phyloP scores from a whole-genome alignment of 1,140 invertebrate species.

The Hetaerina americana region DNA sequence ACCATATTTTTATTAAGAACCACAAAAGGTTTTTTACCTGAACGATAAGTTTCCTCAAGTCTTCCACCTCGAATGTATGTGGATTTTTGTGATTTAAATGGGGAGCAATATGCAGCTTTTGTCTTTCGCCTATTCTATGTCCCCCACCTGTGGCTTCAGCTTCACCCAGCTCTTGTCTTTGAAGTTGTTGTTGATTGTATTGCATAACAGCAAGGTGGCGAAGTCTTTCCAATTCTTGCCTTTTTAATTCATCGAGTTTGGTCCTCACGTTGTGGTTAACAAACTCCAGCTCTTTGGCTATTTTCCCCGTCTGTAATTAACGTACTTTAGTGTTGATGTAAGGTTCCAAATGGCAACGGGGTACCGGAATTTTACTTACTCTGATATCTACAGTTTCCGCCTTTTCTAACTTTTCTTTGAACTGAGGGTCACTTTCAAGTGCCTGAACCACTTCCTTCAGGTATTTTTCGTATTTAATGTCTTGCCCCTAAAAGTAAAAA shows the following conservation, averaged over 20 bases:
- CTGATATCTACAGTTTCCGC: constrained; percentile 65
- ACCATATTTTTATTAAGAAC: too few relatives aligned
- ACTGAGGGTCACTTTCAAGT: constrained; percentile 70
- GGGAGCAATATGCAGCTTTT: constrained; percentile 29
- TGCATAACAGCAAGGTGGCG: constrained; percentile 34
- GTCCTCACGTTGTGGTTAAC: constrained; percentile 76
- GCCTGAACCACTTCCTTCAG: constrained; percentile 72
- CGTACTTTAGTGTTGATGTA: neutral
- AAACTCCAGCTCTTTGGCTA: constrained; percentile 80
- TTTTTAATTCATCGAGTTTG: constrained; percentile 86
- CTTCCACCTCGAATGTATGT: constrained; percentile 89
- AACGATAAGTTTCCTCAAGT: constrained; percentile 81
- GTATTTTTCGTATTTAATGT: constrained; percentile 72
- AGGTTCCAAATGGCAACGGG: constrained; percentile 4
- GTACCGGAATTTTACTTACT: constrained; percentile 33
- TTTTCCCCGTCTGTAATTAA: constrained; percentile 67
- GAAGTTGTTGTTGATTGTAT: constrained; percentile 73
- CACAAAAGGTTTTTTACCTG: constrained; percentile 55
- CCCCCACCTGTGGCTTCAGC: constrained; percentile 16
- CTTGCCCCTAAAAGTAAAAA: constrained; percentile 16
- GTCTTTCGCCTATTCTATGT: neutral
- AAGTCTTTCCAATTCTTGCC: constrained; percentile 65
- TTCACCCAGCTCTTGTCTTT: constrained; percentile 41
- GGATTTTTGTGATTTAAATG: constrained; percentile 85
- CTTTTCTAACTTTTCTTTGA: constrained; percentile 66